Evolutionary conservation across 2,888 invertebrate genomes (phyloP).

Genomic region (Drosophila sordidapex): DNA sequence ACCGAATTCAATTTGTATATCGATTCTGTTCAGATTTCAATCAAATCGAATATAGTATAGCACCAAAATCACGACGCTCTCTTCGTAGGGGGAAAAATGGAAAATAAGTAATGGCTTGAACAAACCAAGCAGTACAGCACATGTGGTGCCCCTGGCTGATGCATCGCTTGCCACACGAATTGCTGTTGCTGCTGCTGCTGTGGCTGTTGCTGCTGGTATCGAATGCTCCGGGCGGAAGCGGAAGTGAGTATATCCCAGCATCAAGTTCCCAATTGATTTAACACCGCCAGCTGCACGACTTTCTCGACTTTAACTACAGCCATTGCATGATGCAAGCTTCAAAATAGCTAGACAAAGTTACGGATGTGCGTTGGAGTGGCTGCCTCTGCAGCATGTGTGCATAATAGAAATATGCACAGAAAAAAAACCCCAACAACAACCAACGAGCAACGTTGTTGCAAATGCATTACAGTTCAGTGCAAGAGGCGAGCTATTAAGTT

Average conservation of each 20-base stretch:
- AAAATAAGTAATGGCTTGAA: slow-evolving; percentile 64
- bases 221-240: slow-evolving; percentile 43
- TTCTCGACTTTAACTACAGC: slow-evolving; percentile 26
- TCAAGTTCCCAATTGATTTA: slow-evolving; percentile 80
- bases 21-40: neutral
- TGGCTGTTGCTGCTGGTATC: slow-evolving; percentile 4
- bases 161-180: slow-evolving; percentile 41
- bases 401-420: slow-evolving; percentile 58
- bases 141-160: slow-evolving; percentile 55
- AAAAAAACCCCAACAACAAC: slow-evolving; percentile 47
- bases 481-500: slow-evolving; percentile 3
- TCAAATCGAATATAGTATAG: neutral
- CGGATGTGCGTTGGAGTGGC: slow-evolving; percentile 21
- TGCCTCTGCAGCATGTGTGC: slow-evolving; percentile 68
- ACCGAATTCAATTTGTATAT: neutral
- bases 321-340: slow-evolving; percentile 51
- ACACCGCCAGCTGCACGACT: slow-evolving; percentile 61
- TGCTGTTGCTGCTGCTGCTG: slow-evolving; percentile 4
- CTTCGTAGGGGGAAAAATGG: neutral
- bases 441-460: slow-evolving; percentile 41
- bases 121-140: slow-evolving; percentile 48
- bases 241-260: slow-evolving; percentile 72
- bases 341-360: slow-evolving; percentile 11
- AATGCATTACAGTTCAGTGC: slow-evolving; percentile 32
- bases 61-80: neutral